Base-by-base conservation (phyloP, 2,888 invertebrate genomes). In the Halictus quadricinctus region DNA sequence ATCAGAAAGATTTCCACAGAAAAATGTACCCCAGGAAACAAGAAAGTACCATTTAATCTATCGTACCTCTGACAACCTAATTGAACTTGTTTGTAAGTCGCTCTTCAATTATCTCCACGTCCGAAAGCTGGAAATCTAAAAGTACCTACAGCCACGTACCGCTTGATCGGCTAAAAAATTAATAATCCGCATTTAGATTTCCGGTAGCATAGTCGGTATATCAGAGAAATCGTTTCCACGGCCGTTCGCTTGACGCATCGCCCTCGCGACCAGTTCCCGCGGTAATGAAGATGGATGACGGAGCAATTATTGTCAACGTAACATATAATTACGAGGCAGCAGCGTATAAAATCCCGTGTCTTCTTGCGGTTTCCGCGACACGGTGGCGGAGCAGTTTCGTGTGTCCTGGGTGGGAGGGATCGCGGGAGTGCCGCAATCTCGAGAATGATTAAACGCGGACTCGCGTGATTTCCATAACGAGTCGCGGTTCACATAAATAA, bases 391-490 rank as follows among this genome's bases (percentile, higher is more conserved):
- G 36, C 21, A 10, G 25, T 79, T 79, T 64, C 74, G 60, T 46
- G 73, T 21, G 41, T 29, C 29, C n/a, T 43, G 46, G 64, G 21
- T 41, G n/a, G 60, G 58, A 21, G 41, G 21, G 50, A 41, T 48
- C 36, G 64, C 69, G 69, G 6, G 54, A n/a, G 50, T 25, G 46
- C 72, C 43, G 48, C 36, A 54, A 66, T 66, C 74, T 50, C 48
- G 73, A 50, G 25, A 15, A 82, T 83, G 83, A 82, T 83, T 83
- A 82, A 82, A 83, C 83, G 82, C 43, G 66, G 29, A 60, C 66
- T 86, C 60, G 85, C 81, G 78, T 84, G 79, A 88, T 78, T 64
- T 64, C 79, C 77, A 46, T 60, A 79, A 72, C 72, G 77, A 43
- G 46, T 74, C 64, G 76, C 54, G 36, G 69, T 80, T 78, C 77